Evolutionary conservation across 2,888 invertebrate genomes (phyloP).

Genomic region (Parasteatoda lunata): DNA sequence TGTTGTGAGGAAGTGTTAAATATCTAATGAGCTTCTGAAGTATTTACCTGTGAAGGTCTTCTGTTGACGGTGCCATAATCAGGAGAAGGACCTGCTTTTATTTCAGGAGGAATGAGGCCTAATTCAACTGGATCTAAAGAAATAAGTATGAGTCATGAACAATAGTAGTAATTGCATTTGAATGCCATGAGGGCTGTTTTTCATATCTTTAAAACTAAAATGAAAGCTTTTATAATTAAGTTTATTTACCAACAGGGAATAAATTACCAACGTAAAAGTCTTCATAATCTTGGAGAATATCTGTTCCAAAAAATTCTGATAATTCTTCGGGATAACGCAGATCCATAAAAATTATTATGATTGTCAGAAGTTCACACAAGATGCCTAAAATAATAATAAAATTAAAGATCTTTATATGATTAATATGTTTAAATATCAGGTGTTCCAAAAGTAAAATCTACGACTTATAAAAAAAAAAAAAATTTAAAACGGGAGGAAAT

Average conservation of each 20-base stretch:
- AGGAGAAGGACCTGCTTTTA: constrained; percentile 23
- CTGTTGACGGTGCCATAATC: constrained; percentile 3
- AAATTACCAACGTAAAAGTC: constrained; percentile 76
- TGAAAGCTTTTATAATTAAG: not conserved
- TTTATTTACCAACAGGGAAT: not conserved
- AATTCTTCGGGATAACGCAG: constrained; percentile 75
- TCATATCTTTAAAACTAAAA: not conserved
- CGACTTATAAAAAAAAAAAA: too few species aligned
- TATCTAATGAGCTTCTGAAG: too few species aligned
- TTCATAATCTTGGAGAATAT: constrained; percentile 77
- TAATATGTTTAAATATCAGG: too few species aligned
- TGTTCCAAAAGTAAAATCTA: too few species aligned
- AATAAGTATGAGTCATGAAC: not conserved
- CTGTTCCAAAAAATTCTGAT: constrained; percentile 77
- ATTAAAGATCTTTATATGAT: not conserved
- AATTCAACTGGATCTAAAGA: constrained; percentile 57
- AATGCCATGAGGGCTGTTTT: not conserved
- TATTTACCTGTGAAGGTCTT: constrained; percentile 25
- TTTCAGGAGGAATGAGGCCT: constrained; percentile 44
- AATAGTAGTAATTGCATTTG: not conserved
- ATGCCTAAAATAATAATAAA: constrained; percentile 74
- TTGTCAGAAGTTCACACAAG: constrained; percentile 76
- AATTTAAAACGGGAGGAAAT: too few species aligned
- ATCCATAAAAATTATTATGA: constrained; percentile 76
- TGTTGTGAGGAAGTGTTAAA: too few species aligned